A percentile compares a stretch with the other conserved stretches of the same genome.
phyloP scores from a whole-genome alignment of 1,140 invertebrate species.

The Microplitis demolitor region DNA sequence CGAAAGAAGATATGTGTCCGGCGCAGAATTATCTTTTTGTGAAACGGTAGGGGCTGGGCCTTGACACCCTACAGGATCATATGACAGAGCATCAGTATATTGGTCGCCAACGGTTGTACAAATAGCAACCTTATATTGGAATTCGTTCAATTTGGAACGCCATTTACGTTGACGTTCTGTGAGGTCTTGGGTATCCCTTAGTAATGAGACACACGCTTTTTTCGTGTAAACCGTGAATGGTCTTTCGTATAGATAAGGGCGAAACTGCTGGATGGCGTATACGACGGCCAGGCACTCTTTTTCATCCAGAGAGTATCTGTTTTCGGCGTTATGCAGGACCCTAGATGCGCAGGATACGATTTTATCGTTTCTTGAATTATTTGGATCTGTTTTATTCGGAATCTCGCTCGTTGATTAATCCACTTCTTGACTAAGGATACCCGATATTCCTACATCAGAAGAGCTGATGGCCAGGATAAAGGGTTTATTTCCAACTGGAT shows the following conservation, averaged over 20 bases:
- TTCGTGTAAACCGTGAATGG: conserved; percentile 57
- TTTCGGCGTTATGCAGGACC: conserved; percentile 38
- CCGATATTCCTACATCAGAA: too few relatives aligned
- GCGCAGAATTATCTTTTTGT: too few relatives aligned
- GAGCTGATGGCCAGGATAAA: too few relatives aligned
- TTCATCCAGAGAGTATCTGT: conserved; percentile 34
- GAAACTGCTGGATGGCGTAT: conserved; percentile 49
- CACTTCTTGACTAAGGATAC: too few relatives aligned
- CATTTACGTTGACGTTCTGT: background rate
- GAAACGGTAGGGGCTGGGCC: too few relatives aligned
- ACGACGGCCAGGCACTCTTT: conserved; percentile 33
- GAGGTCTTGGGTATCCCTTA: conserved; percentile 24
- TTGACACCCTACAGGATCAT: background rate
- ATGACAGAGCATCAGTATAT: background rate
- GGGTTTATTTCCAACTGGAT: too few relatives aligned
- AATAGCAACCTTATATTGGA: background rate
- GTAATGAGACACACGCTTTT: conserved; percentile 50
- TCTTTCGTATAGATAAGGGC: conserved; percentile 50
- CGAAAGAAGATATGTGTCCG: too few relatives aligned
- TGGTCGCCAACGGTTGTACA: background rate
- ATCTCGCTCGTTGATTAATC: too few relatives aligned
- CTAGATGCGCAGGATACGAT: conserved; percentile 32
- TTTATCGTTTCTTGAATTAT: background rate
- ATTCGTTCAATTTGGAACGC: background rate
- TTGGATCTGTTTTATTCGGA: background rate